Conservation (phyloP, 1,140 invertebrate genomes). For the Drosophila tristis region DNA sequence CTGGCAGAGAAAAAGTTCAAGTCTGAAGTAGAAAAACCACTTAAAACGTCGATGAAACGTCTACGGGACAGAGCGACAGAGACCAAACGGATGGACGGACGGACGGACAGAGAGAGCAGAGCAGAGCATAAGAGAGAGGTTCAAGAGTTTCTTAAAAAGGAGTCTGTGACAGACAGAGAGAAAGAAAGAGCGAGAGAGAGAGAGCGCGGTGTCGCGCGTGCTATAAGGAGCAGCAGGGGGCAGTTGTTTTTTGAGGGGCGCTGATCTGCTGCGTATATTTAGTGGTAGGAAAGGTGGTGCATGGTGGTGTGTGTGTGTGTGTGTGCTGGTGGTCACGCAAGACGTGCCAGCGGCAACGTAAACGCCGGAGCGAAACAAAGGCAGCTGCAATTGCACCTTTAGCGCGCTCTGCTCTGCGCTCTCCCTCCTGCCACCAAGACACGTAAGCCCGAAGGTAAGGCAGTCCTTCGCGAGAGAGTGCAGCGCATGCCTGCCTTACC, state of each 20-base stretch:
- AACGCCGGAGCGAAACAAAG: slow-evolving; percentile 56
- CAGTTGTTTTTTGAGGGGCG: slow-evolving; percentile 41
- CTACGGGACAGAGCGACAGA: slow-evolving; percentile 44
- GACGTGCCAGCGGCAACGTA: slow-evolving; percentile 51
- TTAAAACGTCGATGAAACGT: slow-evolving; percentile 77
- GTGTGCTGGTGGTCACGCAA: slow-evolving; percentile 74
- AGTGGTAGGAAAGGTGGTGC: slow-evolving; percentile 67
- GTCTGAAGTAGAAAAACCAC: slow-evolving; percentile 79
- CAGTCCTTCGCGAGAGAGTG: slow-evolving; percentile 10
- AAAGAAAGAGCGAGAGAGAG: slow-evolving; percentile 12
- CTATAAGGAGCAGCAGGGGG: slow-evolving; percentile 58
- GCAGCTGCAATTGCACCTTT: slow-evolving; percentile 82
- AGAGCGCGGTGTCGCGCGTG: slow-evolving; percentile 33
- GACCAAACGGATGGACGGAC: slow-evolving; percentile 6
- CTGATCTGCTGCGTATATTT: slow-evolving; percentile 51
- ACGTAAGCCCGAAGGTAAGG: too few relatives aligned
- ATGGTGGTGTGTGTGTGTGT: slow-evolving; percentile 49
- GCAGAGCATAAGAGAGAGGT: slow-evolving; percentile 20
- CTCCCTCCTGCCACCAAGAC: slow-evolving; percentile 26
- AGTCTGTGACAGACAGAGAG: slow-evolving; percentile 55
- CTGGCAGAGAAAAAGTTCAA: slow-evolving; percentile 75
- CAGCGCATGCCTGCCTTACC: too few relatives aligned
- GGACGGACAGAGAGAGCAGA: neutral
- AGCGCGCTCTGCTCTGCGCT: slow-evolving; percentile 21
- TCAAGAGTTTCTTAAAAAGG: slow-evolving; percentile 43